Conservation (phyloP, 2,113 vertebrate genomes). For the Sorex araneus region DNA sequence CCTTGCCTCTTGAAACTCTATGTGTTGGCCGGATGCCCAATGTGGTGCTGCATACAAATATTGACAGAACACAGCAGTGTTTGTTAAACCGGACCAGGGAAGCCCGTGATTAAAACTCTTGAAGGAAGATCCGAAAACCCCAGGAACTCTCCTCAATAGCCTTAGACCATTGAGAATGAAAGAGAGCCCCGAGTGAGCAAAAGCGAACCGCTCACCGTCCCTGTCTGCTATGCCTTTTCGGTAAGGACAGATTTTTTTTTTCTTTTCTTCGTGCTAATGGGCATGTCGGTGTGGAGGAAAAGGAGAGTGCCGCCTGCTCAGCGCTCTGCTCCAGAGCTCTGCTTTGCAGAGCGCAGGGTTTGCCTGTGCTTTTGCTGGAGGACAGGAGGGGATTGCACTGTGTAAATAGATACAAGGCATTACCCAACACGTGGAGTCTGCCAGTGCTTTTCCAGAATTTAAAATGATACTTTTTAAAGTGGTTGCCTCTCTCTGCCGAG, state of each 20-base stretch:
- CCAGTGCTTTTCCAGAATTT: constrained; percentile 7
- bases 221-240: constrained; percentile 88
- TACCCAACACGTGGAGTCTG: constrained; percentile 53
- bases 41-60: constrained; percentile 92
- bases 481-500: constrained; percentile 40
- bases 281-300: constrained; percentile 26
- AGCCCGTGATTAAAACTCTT: constrained; percentile 88
- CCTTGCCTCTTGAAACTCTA: constrained; percentile 87
- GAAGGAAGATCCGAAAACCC: constrained; percentile 88
- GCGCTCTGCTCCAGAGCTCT: constrained; percentile 64
- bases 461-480: not conserved
- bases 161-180: constrained; percentile 86
- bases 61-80: constrained; percentile 91
- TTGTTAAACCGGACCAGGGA: constrained; percentile 89
- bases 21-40: constrained; percentile 89
- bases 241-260: constrained; percentile 87
- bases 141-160: constrained; percentile 85
- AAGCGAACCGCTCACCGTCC: constrained; percentile 85
- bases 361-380: constrained; percentile 70
- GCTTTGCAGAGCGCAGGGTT: constrained; percentile 47
- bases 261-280: constrained; percentile 58
- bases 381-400: constrained; percentile 63
- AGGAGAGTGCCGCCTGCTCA: not conserved
- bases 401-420: constrained; percentile 78
- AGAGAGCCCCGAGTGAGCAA: constrained; percentile 86